phyloP scores from a whole-genome alignment of 1,140 invertebrate species.

The Hypothenemus hampei region DNA sequence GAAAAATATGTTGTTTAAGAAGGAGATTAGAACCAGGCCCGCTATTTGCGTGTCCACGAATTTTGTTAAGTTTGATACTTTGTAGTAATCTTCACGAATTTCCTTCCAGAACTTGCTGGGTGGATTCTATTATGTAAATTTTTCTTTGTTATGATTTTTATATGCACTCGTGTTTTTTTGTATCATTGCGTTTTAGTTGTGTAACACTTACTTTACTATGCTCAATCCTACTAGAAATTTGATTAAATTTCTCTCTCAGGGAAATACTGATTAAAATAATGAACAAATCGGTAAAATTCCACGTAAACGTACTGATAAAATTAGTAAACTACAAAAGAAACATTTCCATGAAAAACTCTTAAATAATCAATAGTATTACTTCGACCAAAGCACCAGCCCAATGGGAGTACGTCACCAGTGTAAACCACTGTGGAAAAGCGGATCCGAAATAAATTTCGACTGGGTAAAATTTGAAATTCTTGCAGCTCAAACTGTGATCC shows the following conservation, averaged over 20 bases:
- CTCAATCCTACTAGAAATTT: constrained; percentile 53
- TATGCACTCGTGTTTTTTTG: background rate
- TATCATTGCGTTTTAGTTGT: background rate
- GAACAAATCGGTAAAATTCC: constrained; percentile 64
- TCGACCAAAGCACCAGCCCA: constrained; percentile 32
- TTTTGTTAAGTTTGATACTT: constrained; percentile 52
- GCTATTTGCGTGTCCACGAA: constrained; percentile 53
- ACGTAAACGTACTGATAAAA: constrained; percentile 60
- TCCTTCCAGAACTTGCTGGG: constrained; percentile 49
- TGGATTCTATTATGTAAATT: constrained; percentile 34
- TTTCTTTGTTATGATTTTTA: background rate
- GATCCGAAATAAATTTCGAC: constrained; percentile 31
- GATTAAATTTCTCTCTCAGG: constrained; percentile 53
- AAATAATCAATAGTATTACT: constrained; percentile 17
- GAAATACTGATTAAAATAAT: constrained; percentile 57
- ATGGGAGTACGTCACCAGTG: constrained; percentile 25
- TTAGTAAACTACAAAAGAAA: constrained; percentile 47
- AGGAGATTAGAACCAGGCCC: constrained; percentile 58
- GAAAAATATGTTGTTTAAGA: constrained; percentile 66
- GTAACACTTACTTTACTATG: constrained; percentile 26
- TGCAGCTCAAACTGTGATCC: constrained; percentile 18
- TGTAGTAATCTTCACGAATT: constrained; percentile 54
- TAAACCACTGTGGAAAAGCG: constrained; percentile 35
- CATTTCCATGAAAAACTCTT: background rate
- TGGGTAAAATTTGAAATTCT: constrained; percentile 22